phyloP scores from a whole-genome alignment of 2,113 vertebrate species.

The Sceloporus undulatus region DNA sequence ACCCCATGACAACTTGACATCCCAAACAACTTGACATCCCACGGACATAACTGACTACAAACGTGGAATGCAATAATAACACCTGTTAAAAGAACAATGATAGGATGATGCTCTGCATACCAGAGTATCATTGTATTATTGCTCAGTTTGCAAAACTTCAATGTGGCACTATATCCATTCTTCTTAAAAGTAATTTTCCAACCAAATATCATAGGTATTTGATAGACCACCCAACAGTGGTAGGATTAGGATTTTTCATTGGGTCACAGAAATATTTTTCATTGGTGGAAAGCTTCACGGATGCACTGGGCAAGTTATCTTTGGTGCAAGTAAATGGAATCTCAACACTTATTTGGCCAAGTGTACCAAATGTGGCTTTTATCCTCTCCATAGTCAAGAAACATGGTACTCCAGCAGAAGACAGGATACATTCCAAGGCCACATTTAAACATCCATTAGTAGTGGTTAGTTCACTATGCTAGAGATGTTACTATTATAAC shows the following conservation, averaged over 20 bases:
- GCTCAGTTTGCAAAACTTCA: background rate
- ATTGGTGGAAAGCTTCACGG: background rate
- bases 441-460: constrained; percentile 3
- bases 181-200: background rate
- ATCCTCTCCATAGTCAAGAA: background rate
- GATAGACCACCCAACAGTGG: background rate
- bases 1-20: background rate
- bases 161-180: background rate
- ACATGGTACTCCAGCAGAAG: background rate
- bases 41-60: background rate
- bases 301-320: constrained; percentile 8
- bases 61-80: background rate
- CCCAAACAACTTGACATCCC: background rate
- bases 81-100: background rate
- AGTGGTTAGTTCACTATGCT: background rate
- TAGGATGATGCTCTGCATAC: background rate
- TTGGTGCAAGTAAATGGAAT: constrained; percentile 16
- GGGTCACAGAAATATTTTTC: constrained; percentile 2
- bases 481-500: background rate
- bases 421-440: constrained; percentile 19
- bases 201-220: background rate
- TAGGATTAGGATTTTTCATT: background rate
- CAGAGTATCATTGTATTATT: background rate
- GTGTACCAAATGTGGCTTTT: background rate
- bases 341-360: background rate